Conservation (phyloP, 2,888 invertebrate species). For the Caenorhabditis drosophilae region DNA sequence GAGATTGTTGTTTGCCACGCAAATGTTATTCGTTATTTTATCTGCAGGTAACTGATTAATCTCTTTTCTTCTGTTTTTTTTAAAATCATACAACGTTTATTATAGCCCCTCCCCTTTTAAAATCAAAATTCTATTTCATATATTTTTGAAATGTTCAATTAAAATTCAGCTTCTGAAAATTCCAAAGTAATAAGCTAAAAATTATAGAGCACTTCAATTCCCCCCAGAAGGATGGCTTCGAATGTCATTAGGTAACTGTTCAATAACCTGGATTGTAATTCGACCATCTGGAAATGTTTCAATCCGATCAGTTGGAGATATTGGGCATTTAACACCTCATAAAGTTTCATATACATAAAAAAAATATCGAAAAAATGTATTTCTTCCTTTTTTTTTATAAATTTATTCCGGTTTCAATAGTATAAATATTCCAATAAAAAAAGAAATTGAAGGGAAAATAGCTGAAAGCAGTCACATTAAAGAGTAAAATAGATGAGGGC, state of each 20-base stretch:
- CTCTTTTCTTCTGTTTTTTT: conserved; percentile 23
- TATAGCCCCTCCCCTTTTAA: neutral
- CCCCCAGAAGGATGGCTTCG: conserved; percentile 96
- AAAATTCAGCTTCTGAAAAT: too few species aligned
- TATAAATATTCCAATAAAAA: too few species aligned
- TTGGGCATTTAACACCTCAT: conserved; percentile 85
- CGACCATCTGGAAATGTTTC: conserved; percentile 87
- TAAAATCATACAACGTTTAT: neutral
- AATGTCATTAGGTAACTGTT: conserved; percentile 86
- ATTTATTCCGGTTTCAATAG: too few species aligned
- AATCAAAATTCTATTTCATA: too few species aligned
- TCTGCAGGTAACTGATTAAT: conserved; percentile 78
- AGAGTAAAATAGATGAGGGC: too few species aligned
- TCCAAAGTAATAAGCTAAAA: too few species aligned
- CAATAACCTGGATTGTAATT: conserved; percentile 87
- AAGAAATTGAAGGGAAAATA: too few species aligned
- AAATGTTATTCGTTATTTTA: conserved; percentile 93
- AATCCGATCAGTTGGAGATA: conserved; percentile 83
- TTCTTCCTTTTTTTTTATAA: neutral
- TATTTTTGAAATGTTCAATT: too few species aligned
- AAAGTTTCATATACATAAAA: conserved; percentile 69
- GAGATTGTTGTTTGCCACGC: conserved; percentile 94
- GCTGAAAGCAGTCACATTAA: too few species aligned
- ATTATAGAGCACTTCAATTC: conserved; percentile 87
- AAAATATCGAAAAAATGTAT: neutral